Evolutionary conservation across 2,797 vertebrate genomes (phyloP), one percentile per base, ranked within the genome.

Genomic region (Apogon talboti): DNA sequence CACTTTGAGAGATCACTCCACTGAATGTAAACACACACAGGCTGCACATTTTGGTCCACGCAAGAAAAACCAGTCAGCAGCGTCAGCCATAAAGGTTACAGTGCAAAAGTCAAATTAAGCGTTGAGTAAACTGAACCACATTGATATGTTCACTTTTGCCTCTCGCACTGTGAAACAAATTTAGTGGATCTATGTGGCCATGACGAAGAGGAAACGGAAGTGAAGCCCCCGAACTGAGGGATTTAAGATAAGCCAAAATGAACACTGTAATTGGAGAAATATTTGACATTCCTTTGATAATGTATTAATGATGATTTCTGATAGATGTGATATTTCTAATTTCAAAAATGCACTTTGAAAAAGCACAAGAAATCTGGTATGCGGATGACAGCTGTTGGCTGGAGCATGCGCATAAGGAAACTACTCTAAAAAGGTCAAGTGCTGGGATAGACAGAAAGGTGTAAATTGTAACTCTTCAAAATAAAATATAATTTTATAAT

Each of bases 201-300:
- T 73, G 80, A 71, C 79, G 60, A 40, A 70, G 4, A 15, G 76
- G 83, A 88, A 86, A 0, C 89, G 89, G 89, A 90, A 87, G 54
- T 71, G 54, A 64, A 41, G 35, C 19, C 50, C n/a, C 14, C 7
- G 7, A 13, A 10, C 38, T 1, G 15, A 11, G 7, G 13, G 2
- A 16, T 18, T n/a, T n/a, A 9, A 35, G 62, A 30, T 14, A 2
- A 49, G 11, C 12, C 2, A 18, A 30, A 37, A 55, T 44, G 30
- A 52, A 60, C 0, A 6, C 1, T 2, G 0, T 8, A 2, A 33
- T 37, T 37, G 14, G 9, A 30, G 0, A 7, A 11, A 41, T 45
- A 54, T 18, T 4, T 51, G 52, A 2, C 0, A 18, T 2, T n/a
- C 1, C 0, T 28, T 30, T 7, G 3, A 35, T 35, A 35, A 35